A percentile compares a stretch with the other conserved stretches of the same genome.
phyloP scores from a whole-genome alignment of 1,140 invertebrate species.

The Lordiphosa stackelbergi region DNA sequence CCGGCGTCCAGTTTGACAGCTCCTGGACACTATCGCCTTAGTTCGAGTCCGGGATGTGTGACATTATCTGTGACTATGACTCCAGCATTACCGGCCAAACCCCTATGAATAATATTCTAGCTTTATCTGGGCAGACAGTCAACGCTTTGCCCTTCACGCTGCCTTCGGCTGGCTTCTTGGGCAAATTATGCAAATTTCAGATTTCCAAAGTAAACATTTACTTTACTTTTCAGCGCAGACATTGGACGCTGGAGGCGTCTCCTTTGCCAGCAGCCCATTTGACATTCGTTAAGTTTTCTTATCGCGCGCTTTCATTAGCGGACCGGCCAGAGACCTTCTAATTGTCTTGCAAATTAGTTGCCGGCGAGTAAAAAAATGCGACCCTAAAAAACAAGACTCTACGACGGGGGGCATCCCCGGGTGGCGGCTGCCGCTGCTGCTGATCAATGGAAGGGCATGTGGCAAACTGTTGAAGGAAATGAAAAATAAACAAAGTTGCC shows the following conservation, averaged over 20 bases:
- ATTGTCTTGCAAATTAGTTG: constrained; percentile 75
- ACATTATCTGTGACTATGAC: constrained; percentile 37
- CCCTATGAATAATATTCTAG: constrained; percentile 59
- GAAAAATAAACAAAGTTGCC: constrained; percentile 63
- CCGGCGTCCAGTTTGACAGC: constrained; percentile 70
- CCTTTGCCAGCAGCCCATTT: constrained; percentile 33
- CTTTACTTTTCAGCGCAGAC: constrained; percentile 72
- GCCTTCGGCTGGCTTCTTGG: constrained; percentile 23
- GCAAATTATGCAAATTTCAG: constrained; percentile 76
- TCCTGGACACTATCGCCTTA: constrained; percentile 46
- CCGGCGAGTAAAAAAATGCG: constrained; percentile 37
- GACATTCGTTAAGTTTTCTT: constrained; percentile 68
- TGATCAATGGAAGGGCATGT: constrained; percentile 50
- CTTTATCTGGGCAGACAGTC: constrained; percentile 52
- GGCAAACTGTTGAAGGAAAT: constrained; percentile 68
- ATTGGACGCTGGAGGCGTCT: constrained; percentile 20
- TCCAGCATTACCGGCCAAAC: constrained; percentile 5
- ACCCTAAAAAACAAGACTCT: constrained; percentile 23
- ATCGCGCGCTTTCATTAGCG: constrained; percentile 69
- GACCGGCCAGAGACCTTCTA: constrained; percentile 59
- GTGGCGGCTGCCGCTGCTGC: constrained; percentile 22
- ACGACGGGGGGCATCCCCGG: constrained; percentile 12
- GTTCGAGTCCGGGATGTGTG: constrained; percentile 42
- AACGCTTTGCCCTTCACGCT: constrained; percentile 9
- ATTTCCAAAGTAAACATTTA: constrained; percentile 75